These are phyloP conservation scores for Eunapius fragilis DNA, from an alignment of 37 sponge, comb jelly and placozoan species.

Conservation along the genomic window DNA sequence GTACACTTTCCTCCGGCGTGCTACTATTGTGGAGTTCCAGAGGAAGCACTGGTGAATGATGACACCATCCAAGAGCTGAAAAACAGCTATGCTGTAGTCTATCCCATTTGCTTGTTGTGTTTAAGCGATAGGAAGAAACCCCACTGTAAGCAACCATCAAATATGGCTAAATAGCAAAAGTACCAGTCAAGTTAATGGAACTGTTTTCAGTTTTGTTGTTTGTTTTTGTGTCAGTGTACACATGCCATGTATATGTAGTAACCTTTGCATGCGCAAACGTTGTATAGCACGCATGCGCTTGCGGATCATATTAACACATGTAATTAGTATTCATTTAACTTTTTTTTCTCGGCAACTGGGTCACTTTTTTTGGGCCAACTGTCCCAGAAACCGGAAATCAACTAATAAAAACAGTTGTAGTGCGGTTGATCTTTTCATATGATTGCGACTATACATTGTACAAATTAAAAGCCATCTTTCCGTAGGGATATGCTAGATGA, in stretches of 20 bases:
- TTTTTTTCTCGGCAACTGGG: too few relatives aligned
- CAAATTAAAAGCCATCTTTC: too few relatives aligned
- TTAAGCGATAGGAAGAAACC: conserved; percentile 2
- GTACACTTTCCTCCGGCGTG: conserved; percentile 30
- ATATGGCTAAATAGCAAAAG: not conserved
- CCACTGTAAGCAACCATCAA: not conserved
- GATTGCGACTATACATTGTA: too few relatives aligned
- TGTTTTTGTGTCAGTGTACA: not conserved
- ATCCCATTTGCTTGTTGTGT: conserved; percentile 16
- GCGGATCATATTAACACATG: too few relatives aligned
- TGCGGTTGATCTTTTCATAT: too few relatives aligned
- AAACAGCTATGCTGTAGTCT: not conserved
- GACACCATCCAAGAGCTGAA: conserved; percentile 9
- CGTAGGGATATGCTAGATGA: too few relatives aligned
- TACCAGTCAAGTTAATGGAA: not conserved
- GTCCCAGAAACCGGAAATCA: too few relatives aligned
- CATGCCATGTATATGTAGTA: not conserved
- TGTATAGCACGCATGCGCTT: not conserved
- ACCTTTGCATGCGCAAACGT: not conserved
- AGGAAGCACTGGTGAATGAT: conserved; percentile 17
- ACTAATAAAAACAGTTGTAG: too few relatives aligned
- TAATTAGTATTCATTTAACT: too few relatives aligned
- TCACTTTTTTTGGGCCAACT: too few relatives aligned
- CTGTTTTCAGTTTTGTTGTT: not conserved
- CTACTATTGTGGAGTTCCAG: conserved; percentile 25